Evolutionary conservation across 30 jellyfish, hydroid and myxozoan genomes (phyloP).

Genomic region (Calvadosia cruxmelitensis): DNA sequence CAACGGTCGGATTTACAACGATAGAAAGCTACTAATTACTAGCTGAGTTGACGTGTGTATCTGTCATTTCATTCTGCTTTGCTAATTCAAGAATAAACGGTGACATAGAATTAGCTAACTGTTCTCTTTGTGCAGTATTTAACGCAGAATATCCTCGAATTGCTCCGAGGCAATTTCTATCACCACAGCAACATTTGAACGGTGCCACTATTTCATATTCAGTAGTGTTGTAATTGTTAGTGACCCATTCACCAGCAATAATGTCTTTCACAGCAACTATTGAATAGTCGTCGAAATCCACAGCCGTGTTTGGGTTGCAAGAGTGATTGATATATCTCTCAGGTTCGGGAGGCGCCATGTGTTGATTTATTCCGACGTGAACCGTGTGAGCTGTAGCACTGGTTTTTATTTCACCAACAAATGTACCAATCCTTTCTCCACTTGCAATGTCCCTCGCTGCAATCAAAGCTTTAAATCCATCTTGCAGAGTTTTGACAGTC

Average conservation of each 20-base stretch:
- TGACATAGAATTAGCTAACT: too few relatives aligned
- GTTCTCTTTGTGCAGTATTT: too few relatives aligned
- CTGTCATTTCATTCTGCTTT: too few relatives aligned
- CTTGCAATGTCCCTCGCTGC: not conserved
- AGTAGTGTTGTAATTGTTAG: constrained; percentile 7
- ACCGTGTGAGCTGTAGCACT: not conserved
- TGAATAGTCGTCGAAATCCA: not conserved
- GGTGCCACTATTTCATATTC: constrained; percentile 2
- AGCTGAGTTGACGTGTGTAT: too few relatives aligned
- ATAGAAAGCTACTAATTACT: too few relatives aligned
- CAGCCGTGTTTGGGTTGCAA: constrained; percentile 7
- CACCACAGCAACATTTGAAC: constrained; percentile 1
- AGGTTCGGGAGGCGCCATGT: not conserved
- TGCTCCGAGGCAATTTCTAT: not conserved
- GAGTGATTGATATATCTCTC: constrained; percentile 7
- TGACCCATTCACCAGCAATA: not conserved
- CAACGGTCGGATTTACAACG: too few relatives aligned
- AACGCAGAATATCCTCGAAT: not conserved
- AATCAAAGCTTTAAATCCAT: not conserved
- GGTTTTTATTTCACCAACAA: not conserved
- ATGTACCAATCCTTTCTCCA: not conserved
- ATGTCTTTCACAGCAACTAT: constrained; percentile 1
- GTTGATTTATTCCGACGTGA: not conserved
- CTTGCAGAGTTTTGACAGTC: not conserved
- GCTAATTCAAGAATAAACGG: too few relatives aligned